A percentile compares a stretch with the other conserved stretches of the same genome.
phyloP scores from a whole-genome alignment of 2,797 vertebrate species.

The Lophius americanus region DNA sequence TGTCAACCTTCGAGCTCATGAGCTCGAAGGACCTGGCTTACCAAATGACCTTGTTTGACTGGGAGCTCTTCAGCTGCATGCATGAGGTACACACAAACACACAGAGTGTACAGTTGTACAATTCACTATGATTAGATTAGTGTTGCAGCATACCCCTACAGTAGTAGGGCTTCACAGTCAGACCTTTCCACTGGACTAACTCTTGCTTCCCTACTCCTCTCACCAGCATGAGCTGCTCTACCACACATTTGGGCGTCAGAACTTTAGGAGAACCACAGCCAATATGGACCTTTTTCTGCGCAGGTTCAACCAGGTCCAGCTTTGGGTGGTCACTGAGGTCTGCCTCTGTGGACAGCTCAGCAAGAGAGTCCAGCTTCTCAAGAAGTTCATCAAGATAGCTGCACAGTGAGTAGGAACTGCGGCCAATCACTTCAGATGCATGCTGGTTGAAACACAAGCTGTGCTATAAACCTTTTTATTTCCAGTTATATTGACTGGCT shows the following conservation, averaged over 20 bases:
- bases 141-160: background rate
- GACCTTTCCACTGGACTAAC: background rate
- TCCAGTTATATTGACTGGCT: background rate
- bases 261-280: constrained; percentile 93
- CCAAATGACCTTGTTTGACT: constrained; percentile 97
- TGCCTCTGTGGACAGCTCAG: constrained; percentile 95
- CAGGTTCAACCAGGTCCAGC: constrained; percentile 98
- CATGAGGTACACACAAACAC: constrained; percentile 86
- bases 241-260: constrained; percentile 95
- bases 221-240: constrained; percentile 94
- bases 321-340: constrained; percentile 97
- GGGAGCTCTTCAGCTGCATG: constrained; percentile 98
- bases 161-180: background rate
- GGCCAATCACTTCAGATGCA: background rate
- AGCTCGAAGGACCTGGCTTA: constrained; percentile 97
- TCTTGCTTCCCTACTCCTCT: constrained; percentile 4
- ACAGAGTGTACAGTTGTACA: background rate
- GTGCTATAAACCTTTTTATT: background rate
- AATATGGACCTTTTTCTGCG: constrained; percentile 96
- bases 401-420: constrained; percentile 90
- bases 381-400: constrained; percentile 99
- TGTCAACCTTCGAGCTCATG: constrained; percentile 97
- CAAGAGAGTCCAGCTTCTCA: constrained; percentile 96
- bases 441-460: background rate
- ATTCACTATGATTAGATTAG: background rate